Percentiles rank a stretch among this genome's conserved stretches.
These are phyloP conservation scores for Rhagologus leucostigma DNA, from an alignment of 2,113 vertebrate species.

Conservation along the genomic window DNA sequence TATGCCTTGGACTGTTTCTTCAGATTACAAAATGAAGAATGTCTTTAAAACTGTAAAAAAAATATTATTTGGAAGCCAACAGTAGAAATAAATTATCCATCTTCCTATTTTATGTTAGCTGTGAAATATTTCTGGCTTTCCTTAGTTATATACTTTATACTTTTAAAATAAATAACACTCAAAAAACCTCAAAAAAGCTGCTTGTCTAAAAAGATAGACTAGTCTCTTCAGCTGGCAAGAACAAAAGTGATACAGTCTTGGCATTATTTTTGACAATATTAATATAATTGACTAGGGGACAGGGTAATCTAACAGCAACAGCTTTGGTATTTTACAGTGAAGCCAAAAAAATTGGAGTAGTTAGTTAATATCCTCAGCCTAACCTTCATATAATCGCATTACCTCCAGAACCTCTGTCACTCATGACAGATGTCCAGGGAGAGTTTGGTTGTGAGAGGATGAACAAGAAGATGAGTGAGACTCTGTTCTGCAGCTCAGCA, in stretches of 20 bases:
- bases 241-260: not conserved
- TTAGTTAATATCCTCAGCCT: constrained; percentile 22
- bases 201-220: not conserved
- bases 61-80: not conserved
- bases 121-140: not conserved
- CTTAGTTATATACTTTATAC: not conserved
- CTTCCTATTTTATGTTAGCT: not conserved
- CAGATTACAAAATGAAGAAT: not conserved
- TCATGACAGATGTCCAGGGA: not conserved
- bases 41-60: not conserved
- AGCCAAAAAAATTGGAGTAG: not conserved
- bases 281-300: not conserved
- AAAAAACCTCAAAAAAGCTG: not conserved
- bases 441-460: not conserved
- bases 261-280: constrained; percentile 23
- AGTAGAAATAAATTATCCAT: not conserved
- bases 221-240: constrained; percentile 3
- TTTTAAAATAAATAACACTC: not conserved
- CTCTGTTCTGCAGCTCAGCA: not conserved
- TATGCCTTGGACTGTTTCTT: not conserved
- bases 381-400: not conserved
- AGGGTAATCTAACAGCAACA: constrained; percentile 33
- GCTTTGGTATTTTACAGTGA: not conserved
- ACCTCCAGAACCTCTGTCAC: constrained; percentile 12
- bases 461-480: not conserved